Conservation (phyloP, 1,140 invertebrate genomes). For the Drosophila azteca region DNA sequence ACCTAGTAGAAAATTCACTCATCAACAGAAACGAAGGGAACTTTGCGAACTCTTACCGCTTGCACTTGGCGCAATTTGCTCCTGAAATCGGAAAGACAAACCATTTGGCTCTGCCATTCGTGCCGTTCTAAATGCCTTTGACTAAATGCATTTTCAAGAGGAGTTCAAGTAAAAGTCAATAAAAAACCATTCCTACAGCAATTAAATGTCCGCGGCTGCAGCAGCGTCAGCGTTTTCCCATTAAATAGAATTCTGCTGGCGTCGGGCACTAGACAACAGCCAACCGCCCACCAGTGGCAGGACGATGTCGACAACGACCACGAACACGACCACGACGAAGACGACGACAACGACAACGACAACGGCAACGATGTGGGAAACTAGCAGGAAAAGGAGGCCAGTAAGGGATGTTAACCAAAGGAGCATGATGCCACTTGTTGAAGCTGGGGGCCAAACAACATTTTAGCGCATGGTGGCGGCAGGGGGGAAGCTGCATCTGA, state of each 20-base stretch:
- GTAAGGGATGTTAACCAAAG: conserved; percentile 27
- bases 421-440: conserved; percentile 73
- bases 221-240: conserved; percentile 59
- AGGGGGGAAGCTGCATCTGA: conserved; percentile 36
- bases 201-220: conserved; percentile 69
- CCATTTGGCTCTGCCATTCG: background rate
- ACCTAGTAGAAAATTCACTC: too few relatives aligned
- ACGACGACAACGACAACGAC: too few relatives aligned
- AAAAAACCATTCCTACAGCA: conserved; percentile 76
- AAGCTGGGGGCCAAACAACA: conserved; percentile 45
- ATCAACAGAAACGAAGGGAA: background rate
- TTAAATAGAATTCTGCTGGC: conserved; percentile 69
- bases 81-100: background rate
- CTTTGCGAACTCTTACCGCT: background rate
- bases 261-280: conserved; percentile 49
- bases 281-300: conserved; percentile 15
- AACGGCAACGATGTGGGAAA: conserved; percentile 2
- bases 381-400: conserved; percentile 6
- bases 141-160: conserved; percentile 37
- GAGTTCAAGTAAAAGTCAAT: conserved; percentile 75
- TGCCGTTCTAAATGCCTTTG: background rate
- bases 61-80: too few relatives aligned
- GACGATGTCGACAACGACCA: background rate
- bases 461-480: conserved; percentile 12
- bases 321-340: background rate